These are phyloP conservation scores for Boloria euphrosyne DNA, from an alignment of 2,888 invertebrate genomes.

Conservation along the genomic window DNA sequence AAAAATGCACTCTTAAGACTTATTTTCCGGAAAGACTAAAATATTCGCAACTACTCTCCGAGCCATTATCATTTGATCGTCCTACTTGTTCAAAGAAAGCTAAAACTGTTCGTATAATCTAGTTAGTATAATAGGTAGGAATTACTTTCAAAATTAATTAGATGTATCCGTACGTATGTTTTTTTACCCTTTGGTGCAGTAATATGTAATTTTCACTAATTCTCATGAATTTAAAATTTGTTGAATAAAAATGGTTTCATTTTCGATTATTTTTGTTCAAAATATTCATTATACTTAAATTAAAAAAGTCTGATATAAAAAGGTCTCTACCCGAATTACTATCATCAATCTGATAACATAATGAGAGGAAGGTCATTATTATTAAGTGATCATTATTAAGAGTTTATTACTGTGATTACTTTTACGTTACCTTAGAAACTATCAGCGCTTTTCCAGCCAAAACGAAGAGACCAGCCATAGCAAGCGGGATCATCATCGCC, in stretches of 20 bases:
- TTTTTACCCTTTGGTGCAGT: background rate
- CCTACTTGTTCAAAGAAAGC: slow-evolving; percentile 25
- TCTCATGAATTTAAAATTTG: background rate
- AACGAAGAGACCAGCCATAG: slow-evolving; percentile 90
- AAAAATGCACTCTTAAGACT: no score
- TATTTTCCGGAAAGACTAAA: background rate
- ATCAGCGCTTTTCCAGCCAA: slow-evolving; percentile 94
- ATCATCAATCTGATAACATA: no score
- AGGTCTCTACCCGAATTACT: no score
- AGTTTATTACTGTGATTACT: no score
- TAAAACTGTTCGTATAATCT: slow-evolving; percentile 8
- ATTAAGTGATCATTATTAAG: no score
- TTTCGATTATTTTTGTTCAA: no score
- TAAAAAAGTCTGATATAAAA: no score
- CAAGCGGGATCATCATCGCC: slow-evolving; percentile 90
- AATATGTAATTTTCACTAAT: background rate
- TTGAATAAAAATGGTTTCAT: no score
- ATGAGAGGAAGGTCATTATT: no score
- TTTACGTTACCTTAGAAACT: slow-evolving; percentile 81
- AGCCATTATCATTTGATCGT: slow-evolving; percentile 18
- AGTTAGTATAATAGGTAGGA: background rate
- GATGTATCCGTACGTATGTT: background rate
- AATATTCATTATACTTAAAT: no score
- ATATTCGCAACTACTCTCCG: background rate
- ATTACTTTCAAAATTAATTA: slow-evolving; percentile 1